Evolutionary conservation across 2,797 vertebrate species (phyloP).

Genomic region (Acrossocheilus fasciatus): DNA sequence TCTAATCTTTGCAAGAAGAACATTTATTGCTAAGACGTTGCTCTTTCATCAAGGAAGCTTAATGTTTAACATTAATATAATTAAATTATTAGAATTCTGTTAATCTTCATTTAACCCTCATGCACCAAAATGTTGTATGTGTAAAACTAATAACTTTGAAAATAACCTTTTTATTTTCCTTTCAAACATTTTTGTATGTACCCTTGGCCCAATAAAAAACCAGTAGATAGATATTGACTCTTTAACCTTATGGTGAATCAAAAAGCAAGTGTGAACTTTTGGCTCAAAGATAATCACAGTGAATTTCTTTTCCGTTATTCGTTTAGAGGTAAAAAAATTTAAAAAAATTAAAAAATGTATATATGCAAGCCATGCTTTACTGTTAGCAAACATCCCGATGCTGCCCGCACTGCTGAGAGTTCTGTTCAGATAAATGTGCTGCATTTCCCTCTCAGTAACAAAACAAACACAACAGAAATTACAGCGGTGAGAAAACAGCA

Average conservation of each 20-base stretch:
- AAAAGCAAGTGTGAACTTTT: neutral
- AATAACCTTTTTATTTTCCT: neutral
- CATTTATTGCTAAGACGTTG: neutral
- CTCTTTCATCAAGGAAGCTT: neutral
- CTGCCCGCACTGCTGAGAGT: neutral
- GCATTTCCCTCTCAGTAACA: neutral
- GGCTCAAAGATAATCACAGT: neutral
- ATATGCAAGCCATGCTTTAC: neutral
- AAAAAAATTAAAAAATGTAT: neutral
- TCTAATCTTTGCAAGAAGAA: neutral
- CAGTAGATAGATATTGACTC: neutral
- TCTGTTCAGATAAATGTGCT: neutral
- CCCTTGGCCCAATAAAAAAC: neutral
- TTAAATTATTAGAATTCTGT: neutral
- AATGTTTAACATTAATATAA: neutral
- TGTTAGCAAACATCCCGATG: too few species aligned
- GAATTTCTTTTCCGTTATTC: neutral
- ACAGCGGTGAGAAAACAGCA: neutral
- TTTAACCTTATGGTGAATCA: neutral
- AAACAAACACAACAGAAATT: neutral
- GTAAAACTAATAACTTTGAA: neutral
- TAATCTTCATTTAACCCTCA: neutral
- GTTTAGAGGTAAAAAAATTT: neutral
- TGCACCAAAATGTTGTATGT: neutral
- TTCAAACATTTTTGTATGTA: neutral